Conservation (phyloP, 2,888 invertebrate genomes). For the Blomia tropicalis region DNA sequence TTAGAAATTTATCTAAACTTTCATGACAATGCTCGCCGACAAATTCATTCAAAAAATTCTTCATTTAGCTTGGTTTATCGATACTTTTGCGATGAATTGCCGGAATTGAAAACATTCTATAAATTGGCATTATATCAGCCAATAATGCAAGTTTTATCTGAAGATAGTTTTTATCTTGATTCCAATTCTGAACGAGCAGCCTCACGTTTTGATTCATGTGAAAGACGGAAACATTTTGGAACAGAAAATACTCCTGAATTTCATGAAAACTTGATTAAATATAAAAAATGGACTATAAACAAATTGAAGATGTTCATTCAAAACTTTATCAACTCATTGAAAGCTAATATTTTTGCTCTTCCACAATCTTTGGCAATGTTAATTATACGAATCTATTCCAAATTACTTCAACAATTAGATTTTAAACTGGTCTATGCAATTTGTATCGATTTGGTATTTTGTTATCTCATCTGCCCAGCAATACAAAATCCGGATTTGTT, state of each 20-base stretch:
- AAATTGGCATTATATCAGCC: constrained; percentile 79
- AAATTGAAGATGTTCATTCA: constrained; percentile 61
- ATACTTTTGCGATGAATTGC: constrained; percentile 69
- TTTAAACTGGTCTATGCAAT: constrained; percentile 45
- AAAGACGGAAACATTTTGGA: constrained; percentile 57
- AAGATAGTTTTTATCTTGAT: constrained; percentile 77
- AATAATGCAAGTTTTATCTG: constrained; percentile 59
- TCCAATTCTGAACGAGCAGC: constrained; percentile 64
- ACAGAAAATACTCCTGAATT: constrained; percentile 56
- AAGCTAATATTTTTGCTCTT: constrained; percentile 71
- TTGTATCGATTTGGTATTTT: constrained; percentile 80
- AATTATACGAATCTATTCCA: constrained; percentile 61
- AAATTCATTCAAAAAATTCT: constrained; percentile 66
- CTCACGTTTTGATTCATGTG: constrained; percentile 41
- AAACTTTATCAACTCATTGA: constrained; percentile 62
- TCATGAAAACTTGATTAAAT: constrained; percentile 53
- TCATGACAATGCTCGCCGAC: constrained; percentile 39
- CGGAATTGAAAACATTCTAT: constrained; percentile 78
- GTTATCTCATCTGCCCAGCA: constrained; percentile 84
- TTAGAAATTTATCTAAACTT: constrained; percentile 50
- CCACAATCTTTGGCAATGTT: constrained; percentile 79
- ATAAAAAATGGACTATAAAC: constrained; percentile 60
- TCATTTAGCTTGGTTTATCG: constrained; percentile 72
- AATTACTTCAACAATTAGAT: constrained; percentile 35
- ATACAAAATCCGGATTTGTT: constrained; percentile 89